Base-by-base conservation (phyloP, 2,888 invertebrate genomes). In the Siphlonurus alternatus region DNA sequence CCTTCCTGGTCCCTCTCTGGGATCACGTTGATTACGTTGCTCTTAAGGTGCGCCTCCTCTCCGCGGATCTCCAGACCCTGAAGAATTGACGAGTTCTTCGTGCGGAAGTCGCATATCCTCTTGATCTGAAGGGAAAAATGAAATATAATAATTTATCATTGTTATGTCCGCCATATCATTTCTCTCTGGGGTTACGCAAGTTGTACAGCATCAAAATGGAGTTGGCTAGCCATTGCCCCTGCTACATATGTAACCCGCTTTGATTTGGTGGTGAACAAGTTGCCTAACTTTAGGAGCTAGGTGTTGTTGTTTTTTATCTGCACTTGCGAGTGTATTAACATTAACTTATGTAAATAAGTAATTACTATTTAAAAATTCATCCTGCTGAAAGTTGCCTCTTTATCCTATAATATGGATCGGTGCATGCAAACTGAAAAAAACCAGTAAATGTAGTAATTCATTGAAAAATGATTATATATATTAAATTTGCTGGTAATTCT, bases 1-100 rank as follows among this genome's bases (percentile, higher is more conserved):
- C 88, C 87, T 71, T 85, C 82, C 69, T 88, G 84, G 73, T 91
- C 91, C 56, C 87, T 80, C 65, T 84, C 81, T 69, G 83, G 86
- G 67, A 91, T 72, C 1, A 91, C 89, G 72, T 90, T 91, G 5
- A 88, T 86, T 0, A 89, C 83, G 69, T 85, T 83, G 73, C 86
- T 81, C 23, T 88, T 81, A n/a, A 83, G 75, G 71, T 90, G 83
- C 5, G 86, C 81, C 0, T 78, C 77, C 72, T 81, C 81, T 71
- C 89, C 86, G 61, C n/a, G 79, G 0, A 89, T 87, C 71, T 84
- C 72, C 63, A 91, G 74, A 53, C 85, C 82, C 62, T 82, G 80
- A 54, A 90, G 73, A 1, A 88, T 74, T 0, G 78, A 72, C 1
- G 82, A 82, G 72, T 91, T 79, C 68, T 87, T 87, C 61, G 83